These are phyloP conservation scores for Chlorops oryzae DNA, from an alignment of 1,140 invertebrate species.

Conservation along the genomic window DNA sequence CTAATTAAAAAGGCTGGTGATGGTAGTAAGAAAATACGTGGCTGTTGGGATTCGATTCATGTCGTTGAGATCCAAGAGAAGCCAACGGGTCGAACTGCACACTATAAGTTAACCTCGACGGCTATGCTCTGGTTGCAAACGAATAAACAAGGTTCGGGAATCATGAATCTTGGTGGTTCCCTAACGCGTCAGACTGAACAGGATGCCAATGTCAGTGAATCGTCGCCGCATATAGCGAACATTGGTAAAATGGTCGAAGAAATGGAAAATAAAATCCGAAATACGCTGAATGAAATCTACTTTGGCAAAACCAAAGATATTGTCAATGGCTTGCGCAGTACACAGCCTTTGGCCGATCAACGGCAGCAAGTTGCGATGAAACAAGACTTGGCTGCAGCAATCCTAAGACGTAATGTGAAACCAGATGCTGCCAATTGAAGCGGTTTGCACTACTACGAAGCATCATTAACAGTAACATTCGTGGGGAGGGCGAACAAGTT, in stretches of 20 bases:
- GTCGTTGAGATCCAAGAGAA: constrained; percentile 98
- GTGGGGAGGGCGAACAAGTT: constrained; percentile 2
- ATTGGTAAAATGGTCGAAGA: constrained; percentile 96
- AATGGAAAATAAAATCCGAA: constrained; percentile 99
- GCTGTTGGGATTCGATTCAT: constrained; percentile 99
- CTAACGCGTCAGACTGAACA: constrained; percentile 93
- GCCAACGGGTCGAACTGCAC: constrained; percentile 84
- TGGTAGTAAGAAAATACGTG: constrained; percentile 91
- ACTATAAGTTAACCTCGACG: constrained; percentile 98
- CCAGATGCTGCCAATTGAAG: constrained; percentile 42
- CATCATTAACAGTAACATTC: neutral
- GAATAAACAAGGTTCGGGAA: constrained; percentile 91
- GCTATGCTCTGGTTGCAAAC: constrained; percentile 99
- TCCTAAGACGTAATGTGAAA: constrained; percentile 61
- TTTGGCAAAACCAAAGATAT: constrained; percentile 99
- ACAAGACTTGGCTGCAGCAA: constrained; percentile 77
- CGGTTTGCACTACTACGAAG: neutral
- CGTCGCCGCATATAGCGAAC: constrained; percentile 95
- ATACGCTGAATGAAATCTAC: constrained; percentile 97
- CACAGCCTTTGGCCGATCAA: constrained; percentile 77
- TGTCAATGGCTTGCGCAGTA: constrained; percentile 91
- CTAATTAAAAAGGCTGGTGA: constrained; percentile 98
- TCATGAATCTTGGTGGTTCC: constrained; percentile 97
- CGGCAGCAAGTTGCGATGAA: constrained; percentile 74
- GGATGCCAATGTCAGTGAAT: constrained; percentile 82